phyloP scores from a whole-genome alignment of 2,797 vertebrate genomes.

The Taeniopygia guttata region DNA sequence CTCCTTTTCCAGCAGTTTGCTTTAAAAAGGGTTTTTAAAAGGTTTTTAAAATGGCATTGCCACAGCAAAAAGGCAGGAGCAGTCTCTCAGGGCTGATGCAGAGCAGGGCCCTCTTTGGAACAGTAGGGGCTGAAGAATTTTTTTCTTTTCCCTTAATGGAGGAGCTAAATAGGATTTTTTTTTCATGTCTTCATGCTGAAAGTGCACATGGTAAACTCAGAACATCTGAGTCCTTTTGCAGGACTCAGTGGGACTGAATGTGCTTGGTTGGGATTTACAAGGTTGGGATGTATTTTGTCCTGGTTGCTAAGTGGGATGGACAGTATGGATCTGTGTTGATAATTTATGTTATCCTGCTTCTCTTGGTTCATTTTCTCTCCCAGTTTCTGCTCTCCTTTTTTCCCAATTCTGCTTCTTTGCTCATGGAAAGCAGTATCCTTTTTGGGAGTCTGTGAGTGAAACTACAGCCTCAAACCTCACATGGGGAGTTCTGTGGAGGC shows the following conservation, averaged over 20 bases:
- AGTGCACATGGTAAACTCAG: not conserved
- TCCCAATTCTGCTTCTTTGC: not conserved
- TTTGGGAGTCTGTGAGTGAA: not conserved
- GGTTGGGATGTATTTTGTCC: not conserved
- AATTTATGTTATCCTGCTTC: not conserved
- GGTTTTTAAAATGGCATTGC: not conserved
- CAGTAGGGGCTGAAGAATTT: not conserved
- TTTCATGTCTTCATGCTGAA: not conserved
- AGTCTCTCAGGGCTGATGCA: not conserved
- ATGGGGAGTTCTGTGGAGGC: not conserved
- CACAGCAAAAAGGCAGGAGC: not conserved
- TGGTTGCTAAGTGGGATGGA: not conserved
- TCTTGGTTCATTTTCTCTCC: not conserved
- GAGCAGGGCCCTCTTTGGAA: not conserved
- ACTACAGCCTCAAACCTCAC: not conserved
- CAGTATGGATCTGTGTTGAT: not conserved
- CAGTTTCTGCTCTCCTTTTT: not conserved
- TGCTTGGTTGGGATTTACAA: not conserved
- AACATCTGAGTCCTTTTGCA: not conserved
- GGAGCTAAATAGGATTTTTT: not conserved
- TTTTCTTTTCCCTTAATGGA: not conserved
- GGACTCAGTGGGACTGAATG: constrained; percentile 10
- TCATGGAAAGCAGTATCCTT: not conserved
- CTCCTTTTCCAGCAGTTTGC: not conserved
- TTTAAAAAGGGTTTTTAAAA: not conserved